These are phyloP conservation scores for Siderastrea radians DNA, from an alignment of 92 coral and sea anemone genomes.

Conservation along the genomic window DNA sequence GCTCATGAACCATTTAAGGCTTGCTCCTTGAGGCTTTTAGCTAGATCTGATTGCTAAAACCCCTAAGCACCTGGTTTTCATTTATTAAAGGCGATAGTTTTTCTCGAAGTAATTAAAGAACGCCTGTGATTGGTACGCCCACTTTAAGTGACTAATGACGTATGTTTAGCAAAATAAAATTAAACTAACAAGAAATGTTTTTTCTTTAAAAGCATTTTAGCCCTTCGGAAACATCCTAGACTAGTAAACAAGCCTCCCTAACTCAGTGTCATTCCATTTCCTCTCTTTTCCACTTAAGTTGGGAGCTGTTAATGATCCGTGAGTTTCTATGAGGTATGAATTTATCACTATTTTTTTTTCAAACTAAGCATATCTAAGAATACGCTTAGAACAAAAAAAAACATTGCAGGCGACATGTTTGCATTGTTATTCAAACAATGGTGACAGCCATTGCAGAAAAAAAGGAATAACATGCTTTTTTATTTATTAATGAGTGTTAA, in stretches of 20 bases:
- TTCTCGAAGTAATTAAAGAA: slow-evolving; percentile 5
- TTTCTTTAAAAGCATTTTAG: background rate
- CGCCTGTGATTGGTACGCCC: slow-evolving; percentile 6
- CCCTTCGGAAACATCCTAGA: background rate
- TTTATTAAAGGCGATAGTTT: slow-evolving; percentile 1
- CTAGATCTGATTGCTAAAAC: background rate
- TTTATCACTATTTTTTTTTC: background rate
- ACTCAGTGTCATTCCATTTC: background rate
- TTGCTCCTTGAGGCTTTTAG: background rate
- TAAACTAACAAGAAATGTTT: background rate
- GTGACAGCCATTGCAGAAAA: slow-evolving; percentile 6
- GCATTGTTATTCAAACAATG: slow-evolving; percentile 17
- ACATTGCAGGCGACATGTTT: background rate
- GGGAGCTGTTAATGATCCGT: background rate
- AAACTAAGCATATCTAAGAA: background rate
- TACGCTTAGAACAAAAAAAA: background rate
- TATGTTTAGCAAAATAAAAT: background rate
- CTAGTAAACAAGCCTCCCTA: background rate
- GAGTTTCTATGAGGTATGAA: background rate
- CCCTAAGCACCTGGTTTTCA: background rate
- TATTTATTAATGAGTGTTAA: background rate
- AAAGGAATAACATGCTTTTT: background rate
- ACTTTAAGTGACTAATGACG: background rate
- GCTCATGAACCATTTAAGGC: no score
- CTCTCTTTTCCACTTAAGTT: background rate